Evolutionary conservation across 2,113 vertebrate species (phyloP), one percentile per base, ranked within the genome.

Genomic region (Acanthochromis polyacanthus): DNA sequence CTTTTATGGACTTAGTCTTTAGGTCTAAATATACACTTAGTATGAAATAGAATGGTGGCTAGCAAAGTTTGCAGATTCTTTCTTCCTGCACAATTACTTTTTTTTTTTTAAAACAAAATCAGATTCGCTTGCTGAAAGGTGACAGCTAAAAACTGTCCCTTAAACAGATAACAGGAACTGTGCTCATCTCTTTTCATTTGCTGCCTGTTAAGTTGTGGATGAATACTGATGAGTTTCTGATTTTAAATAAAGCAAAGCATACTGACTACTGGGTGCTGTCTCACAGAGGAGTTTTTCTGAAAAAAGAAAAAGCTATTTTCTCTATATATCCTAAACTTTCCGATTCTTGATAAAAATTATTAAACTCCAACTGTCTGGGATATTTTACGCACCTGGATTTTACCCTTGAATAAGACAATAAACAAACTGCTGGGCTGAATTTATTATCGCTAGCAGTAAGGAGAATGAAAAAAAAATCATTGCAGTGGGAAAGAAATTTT

Each of bases 101-200:
- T 14, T 43, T 43, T 43, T 43, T 43, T 14, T 43, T 43, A 30
- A 30, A 30, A 30, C 28, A 30, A 30, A 43, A 20, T 45, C 10
- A 16, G 5, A n/a, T 10, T 19, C 6, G 43, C 17, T 10, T 55
- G 19, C 17, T 52, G 19, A 48, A 38, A 61, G 36, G 11, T 70
- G 15, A 1, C 20, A 45, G 4, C 19, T 28, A 11, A 15, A 66
- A 68, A 23, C 8, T 19, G 10, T 30, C 40, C 22, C 23, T 8
- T 17, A 45, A 2, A 14, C 3, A 11, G 45, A 51, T 62, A 72
- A 51, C 43, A 52, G 65, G 38, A 28, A 45, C 46, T 25, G 38
- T 51, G 38, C 48, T 77, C 57, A 63, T 58, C 45, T 55, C 45
- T 53, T 7, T 38, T 71, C 16, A 52, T 56, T n/a, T 40, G 12